These are phyloP conservation scores for Trissolcus brochymenae DNA, from an alignment of 2,888 invertebrate species.

Conservation along the genomic window DNA sequence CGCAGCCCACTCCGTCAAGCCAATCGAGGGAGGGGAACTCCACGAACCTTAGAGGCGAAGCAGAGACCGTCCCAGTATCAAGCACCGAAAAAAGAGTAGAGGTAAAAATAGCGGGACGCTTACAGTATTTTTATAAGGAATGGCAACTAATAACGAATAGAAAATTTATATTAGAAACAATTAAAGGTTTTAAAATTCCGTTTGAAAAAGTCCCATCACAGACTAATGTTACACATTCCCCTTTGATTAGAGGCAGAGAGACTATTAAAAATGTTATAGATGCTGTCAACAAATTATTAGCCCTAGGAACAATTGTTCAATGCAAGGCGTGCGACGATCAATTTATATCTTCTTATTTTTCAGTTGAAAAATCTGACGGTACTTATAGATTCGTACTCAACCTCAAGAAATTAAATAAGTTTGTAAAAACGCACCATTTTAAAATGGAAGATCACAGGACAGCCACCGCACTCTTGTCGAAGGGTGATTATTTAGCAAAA, in stretches of 20 bases:
- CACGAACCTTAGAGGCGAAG: no score
- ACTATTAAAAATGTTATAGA: constrained; percentile 1
- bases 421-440: constrained; percentile 21
- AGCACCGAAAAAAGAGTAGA: no score
- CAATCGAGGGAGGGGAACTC: no score
- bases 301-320: constrained; percentile 1
- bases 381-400: constrained; percentile 52
- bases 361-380: constrained; percentile 27
- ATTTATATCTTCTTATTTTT: constrained; percentile 34
- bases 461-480: constrained; percentile 4
- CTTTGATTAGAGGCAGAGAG: not conserved
- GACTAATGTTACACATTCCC: not conserved
- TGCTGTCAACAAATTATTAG: constrained; percentile 12
- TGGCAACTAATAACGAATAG: constrained; percentile 10
- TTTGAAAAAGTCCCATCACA: constrained; percentile 3
- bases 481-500: constrained; percentile 9
- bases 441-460: constrained; percentile 30
- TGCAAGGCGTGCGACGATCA: constrained; percentile 10
- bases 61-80: no score
- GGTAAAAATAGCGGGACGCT: constrained; percentile 8
- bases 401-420: constrained; percentile 49
- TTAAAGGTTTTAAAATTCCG: not conserved
- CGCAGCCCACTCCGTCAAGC: no score
- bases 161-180: constrained; percentile 6
- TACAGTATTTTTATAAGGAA: not conserved